Evolutionary conservation across 2,113 vertebrate genomes (phyloP).

Genomic region (Oryzias melastigma): DNA sequence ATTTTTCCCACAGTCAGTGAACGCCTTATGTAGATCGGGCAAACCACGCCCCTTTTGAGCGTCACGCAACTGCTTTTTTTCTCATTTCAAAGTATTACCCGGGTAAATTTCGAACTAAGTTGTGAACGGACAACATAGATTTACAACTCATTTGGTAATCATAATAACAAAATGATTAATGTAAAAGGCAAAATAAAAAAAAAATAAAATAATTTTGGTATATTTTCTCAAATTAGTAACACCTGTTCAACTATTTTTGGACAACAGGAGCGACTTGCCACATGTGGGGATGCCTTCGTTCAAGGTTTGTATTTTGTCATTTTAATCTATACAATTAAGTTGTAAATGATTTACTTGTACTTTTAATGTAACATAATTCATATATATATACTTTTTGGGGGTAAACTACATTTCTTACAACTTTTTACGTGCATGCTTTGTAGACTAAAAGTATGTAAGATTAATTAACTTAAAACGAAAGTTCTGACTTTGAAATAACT

Average conservation of each 20-base stretch:
- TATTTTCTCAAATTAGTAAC: constrained; percentile 1
- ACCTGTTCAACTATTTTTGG: constrained; percentile 5
- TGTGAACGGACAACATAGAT: neutral
- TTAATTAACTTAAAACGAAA: too few relatives aligned
- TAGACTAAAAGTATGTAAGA: too few relatives aligned
- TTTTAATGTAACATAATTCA: too few relatives aligned
- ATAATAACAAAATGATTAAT: neutral
- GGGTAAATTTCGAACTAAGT: too few relatives aligned
- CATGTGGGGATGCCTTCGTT: neutral
- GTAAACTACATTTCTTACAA: too few relatives aligned
- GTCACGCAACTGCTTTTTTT: neutral
- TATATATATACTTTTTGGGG: too few relatives aligned
- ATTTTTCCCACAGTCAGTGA: constrained; percentile 16
- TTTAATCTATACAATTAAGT: neutral
- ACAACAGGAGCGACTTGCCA: neutral
- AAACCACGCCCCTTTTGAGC: constrained; percentile 46
- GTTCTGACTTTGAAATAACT: too few relatives aligned
- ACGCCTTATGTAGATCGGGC: constrained; percentile 6
- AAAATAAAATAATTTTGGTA: neutral
- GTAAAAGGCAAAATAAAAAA: too few relatives aligned
- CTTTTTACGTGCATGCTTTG: too few relatives aligned
- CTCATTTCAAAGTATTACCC: too few relatives aligned
- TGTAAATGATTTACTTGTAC: neutral
- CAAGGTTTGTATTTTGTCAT: neutral
- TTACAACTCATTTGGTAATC: neutral